phyloP scores from a whole-genome alignment of 2,113 vertebrate species.

The Manacus vitellinus region DNA sequence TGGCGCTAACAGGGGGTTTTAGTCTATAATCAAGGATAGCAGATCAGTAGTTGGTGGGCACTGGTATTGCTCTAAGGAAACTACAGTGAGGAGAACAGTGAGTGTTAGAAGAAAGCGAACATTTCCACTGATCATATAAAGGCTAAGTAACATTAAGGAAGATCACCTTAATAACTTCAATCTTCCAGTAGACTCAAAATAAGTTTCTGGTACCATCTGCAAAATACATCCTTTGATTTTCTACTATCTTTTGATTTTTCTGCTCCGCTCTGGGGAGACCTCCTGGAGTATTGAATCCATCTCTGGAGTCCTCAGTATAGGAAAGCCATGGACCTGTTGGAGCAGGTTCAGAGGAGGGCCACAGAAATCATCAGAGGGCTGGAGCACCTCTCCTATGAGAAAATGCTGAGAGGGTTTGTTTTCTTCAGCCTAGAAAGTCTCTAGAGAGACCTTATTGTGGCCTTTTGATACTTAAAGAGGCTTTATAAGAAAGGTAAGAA shows the following conservation, averaged over 20 bases:
- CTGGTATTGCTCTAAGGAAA: background rate
- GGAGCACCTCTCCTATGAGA: background rate
- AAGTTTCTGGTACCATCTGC: background rate
- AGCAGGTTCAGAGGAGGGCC: background rate
- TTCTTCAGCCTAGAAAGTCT: background rate
- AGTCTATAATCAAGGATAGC: background rate
- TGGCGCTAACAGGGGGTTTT: background rate
- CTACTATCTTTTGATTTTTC: background rate
- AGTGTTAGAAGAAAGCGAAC: background rate
- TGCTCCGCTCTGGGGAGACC: background rate
- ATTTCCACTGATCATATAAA: background rate
- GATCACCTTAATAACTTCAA: background rate
- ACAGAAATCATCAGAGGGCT: background rate
- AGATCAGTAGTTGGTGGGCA: background rate
- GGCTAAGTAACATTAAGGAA: background rate
- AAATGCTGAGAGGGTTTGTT: background rate
- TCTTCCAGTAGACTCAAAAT: background rate
- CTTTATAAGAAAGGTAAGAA: background rate
- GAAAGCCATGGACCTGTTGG: background rate
- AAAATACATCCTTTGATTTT: background rate
- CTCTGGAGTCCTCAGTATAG: background rate
- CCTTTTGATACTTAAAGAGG: background rate
- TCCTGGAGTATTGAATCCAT: background rate
- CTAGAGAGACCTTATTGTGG: background rate
- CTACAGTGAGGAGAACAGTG: background rate